These are phyloP conservation scores for Neoniphon sammara DNA, from an alignment of 2,797 vertebrate genomes.

Conservation along the genomic window DNA sequence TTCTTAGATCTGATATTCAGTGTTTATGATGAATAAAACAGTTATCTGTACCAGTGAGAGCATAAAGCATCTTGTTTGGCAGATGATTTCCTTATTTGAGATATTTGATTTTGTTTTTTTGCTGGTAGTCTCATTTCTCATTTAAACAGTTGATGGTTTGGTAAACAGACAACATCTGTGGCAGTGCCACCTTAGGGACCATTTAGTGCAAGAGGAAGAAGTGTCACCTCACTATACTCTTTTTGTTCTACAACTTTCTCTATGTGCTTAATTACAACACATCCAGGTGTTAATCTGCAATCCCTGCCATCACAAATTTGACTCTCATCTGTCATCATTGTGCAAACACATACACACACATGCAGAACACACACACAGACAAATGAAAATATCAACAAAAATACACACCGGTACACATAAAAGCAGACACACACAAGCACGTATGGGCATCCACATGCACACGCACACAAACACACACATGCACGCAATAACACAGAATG, in stretches of 20 bases:
- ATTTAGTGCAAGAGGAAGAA: slow-evolving; percentile 23
- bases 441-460: background rate
- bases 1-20: no score
- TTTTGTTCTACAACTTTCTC: slow-evolving; percentile 36
- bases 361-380: background rate
- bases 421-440: background rate
- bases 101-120: slow-evolving; percentile 12
- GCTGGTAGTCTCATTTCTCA: background rate
- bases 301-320: slow-evolving; percentile 29
- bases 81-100: slow-evolving; percentile 15
- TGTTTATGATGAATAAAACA: background rate
- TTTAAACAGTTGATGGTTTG: background rate
- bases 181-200: background rate
- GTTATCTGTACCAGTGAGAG: background rate
- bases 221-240: slow-evolving; percentile 13
- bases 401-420: background rate
- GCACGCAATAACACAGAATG: slow-evolving; percentile 21
- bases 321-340: slow-evolving; percentile 28
- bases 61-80: no score
- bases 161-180: slow-evolving; percentile 37
- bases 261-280: slow-evolving; percentile 40
- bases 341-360: background rate
- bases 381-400: slow-evolving; percentile 14
- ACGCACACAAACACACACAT: slow-evolving; percentile 18
- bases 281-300: slow-evolving; percentile 44